phyloP scores from a whole-genome alignment of 1,140 invertebrate genomes.

The Drosophila ogumai region DNA sequence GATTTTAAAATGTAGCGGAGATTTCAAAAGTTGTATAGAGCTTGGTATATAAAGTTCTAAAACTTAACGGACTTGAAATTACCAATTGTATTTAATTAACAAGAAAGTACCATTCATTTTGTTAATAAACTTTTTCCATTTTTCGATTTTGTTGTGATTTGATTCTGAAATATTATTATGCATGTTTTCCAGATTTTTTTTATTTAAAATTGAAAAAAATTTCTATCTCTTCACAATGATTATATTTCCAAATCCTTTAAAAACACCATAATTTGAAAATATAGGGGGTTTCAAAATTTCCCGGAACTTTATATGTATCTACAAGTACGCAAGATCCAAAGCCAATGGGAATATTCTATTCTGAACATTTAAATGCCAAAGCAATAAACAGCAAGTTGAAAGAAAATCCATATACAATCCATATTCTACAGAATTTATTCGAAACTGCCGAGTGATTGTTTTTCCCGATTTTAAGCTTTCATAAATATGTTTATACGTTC shows the following conservation, averaged over 20 bases:
- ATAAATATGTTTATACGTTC: slow-evolving; percentile 1
- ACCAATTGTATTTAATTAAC: too few relatives aligned
- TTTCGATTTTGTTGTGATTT: neutral
- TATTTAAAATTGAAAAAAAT: neutral
- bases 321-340: neutral
- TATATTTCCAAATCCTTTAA: neutral
- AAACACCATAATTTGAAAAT: neutral
- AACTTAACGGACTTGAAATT: too few relatives aligned
- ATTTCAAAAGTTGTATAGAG: neutral
- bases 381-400: slow-evolving; percentile 9
- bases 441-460: slow-evolving; percentile 18
- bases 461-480: slow-evolving; percentile 12
- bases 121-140: too few relatives aligned
- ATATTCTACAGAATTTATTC: slow-evolving; percentile 5
- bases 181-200: neutral
- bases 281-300: neutral
- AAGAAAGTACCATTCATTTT: too few relatives aligned
- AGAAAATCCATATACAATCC: slow-evolving; percentile 6
- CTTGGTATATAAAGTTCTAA: neutral
- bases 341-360: neutral
- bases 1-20: neutral
- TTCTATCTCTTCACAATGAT: neutral
- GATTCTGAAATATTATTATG: neutral
- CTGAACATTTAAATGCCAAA: neutral
- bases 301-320: neutral